Evolutionary conservation across 2,797 vertebrate species (phyloP).

Genomic region (Anniella stebbinsi): DNA sequence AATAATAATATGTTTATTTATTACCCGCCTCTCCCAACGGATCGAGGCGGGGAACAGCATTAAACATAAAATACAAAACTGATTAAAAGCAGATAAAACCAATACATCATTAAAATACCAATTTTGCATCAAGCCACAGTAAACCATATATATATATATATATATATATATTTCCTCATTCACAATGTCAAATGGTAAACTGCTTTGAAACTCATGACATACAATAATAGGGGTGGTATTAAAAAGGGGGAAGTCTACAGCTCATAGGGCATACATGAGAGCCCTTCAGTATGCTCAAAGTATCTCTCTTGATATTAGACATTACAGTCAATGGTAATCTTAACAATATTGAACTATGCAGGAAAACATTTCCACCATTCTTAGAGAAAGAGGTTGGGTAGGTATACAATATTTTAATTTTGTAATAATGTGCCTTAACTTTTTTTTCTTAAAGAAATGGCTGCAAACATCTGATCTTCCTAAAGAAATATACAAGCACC

Average conservation of each 20-base stretch:
- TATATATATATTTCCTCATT: neutral
- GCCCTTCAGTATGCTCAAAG: neutral
- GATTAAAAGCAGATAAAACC: too few relatives aligned
- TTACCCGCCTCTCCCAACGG: too few relatives aligned
- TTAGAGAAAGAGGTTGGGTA: neutral
- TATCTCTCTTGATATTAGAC: neutral
- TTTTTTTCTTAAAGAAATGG: constrained; percentile 86
- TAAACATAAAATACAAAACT: too few relatives aligned
- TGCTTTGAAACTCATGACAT: neutral
- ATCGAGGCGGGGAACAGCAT: too few relatives aligned
- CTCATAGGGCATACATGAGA: neutral
- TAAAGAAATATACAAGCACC: constrained; percentile 89
- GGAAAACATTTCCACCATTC: neutral
- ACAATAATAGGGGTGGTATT: neutral
- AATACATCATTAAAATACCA: too few relatives aligned
- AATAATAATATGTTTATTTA: too few relatives aligned
- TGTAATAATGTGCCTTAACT: constrained; percentile 16
- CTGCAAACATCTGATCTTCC: constrained; percentile 87
- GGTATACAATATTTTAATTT: neutral
- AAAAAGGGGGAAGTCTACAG: neutral
- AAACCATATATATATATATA: too few relatives aligned
- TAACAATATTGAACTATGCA: neutral
- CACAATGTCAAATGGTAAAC: neutral
- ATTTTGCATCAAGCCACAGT: too few relatives aligned
- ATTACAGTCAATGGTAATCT: neutral